These are phyloP conservation scores for Holocentrus rufus DNA, from an alignment of 2,797 vertebrate species.

Conservation along the genomic window DNA sequence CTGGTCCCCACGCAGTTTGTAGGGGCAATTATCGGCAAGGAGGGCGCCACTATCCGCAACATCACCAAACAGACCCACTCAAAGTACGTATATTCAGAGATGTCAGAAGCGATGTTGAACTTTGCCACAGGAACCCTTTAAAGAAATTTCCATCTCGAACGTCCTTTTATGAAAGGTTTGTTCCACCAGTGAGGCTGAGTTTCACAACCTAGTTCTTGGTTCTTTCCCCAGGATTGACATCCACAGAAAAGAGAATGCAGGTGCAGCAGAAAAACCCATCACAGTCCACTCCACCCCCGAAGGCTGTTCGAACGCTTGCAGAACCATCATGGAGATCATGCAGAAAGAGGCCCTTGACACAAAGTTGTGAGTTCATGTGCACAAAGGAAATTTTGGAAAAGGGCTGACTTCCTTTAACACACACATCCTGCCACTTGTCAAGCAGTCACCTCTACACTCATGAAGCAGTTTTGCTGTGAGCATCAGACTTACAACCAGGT, in stretches of 20 bases:
- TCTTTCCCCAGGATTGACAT: conserved; percentile 90
- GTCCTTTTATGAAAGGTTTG: neutral
- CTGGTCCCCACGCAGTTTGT: conserved; percentile 98
- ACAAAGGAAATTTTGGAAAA: neutral
- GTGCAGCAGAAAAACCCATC: conserved; percentile 98
- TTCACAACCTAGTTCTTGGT: neutral
- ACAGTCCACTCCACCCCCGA: conserved; percentile 98
- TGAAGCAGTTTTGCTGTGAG: too few species aligned
- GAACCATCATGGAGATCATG: conserved; percentile 99
- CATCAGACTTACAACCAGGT: neutral
- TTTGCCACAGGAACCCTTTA: too few species aligned
- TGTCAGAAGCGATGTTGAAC: conserved; percentile 31
- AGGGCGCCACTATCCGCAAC: conserved; percentile 97
- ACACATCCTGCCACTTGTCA: too few species aligned
- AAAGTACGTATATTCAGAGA: conserved; percentile 85
- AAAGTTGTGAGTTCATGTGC: conserved; percentile 90
- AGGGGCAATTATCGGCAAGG: conserved; percentile 98
- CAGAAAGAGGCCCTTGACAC: conserved; percentile 98
- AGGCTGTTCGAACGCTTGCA: conserved; percentile 94
- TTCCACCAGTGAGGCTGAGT: neutral
- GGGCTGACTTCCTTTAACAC: too few species aligned
- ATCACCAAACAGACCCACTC: conserved; percentile 99
- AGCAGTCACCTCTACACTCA: too few species aligned
- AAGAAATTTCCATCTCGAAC: too few species aligned
- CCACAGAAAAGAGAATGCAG: conserved; percentile 98